Conservation (phyloP, 2,888 invertebrate genomes). For the Thecocarcelia acutangulata region DNA sequence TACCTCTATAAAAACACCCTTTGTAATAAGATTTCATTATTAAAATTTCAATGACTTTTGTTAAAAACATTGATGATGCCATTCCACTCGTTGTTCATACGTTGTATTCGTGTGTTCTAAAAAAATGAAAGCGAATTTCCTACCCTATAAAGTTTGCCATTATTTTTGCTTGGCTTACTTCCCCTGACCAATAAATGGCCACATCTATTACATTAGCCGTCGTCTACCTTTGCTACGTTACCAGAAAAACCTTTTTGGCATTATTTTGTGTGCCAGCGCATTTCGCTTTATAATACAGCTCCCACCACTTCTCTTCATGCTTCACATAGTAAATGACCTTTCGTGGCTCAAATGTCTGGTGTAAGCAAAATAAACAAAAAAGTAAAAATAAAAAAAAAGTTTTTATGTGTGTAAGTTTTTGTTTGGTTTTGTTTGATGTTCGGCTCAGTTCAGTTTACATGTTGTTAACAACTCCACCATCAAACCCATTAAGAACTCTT, state of each 20-base stretch:
- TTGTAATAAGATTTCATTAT: no score
- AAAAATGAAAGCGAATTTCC: no score
- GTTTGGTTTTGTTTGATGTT: slow-evolving; percentile 51
- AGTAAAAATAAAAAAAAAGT: neutral
- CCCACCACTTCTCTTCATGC: neutral
- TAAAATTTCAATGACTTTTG: no score
- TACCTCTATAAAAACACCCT: no score
- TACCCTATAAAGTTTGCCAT: no score
- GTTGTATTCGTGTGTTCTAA: no score
- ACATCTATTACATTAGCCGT: slow-evolving; percentile 14
- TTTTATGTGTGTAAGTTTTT: slow-evolving; percentile 32
- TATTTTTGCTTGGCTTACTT: neutral
- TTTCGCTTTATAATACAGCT: neutral
- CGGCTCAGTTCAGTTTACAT: slow-evolving; percentile 35
- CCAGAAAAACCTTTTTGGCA: neutral
- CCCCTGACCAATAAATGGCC: neutral
- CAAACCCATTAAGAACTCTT: slow-evolving; percentile 11
- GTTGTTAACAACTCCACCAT: slow-evolving; percentile 19
- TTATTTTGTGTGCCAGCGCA: slow-evolving; percentile 5
- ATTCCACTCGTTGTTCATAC: no score
- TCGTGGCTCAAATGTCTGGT: slow-evolving; percentile 76
- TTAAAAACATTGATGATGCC: no score
- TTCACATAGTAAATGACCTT: slow-evolving; percentile 74
- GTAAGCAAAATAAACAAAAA: slow-evolving; percentile 12
- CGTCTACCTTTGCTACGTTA: slow-evolving; percentile 19